Evolutionary conservation across 2,888 invertebrate genomes (phyloP).

Genomic region (Drosophila borborema): DNA sequence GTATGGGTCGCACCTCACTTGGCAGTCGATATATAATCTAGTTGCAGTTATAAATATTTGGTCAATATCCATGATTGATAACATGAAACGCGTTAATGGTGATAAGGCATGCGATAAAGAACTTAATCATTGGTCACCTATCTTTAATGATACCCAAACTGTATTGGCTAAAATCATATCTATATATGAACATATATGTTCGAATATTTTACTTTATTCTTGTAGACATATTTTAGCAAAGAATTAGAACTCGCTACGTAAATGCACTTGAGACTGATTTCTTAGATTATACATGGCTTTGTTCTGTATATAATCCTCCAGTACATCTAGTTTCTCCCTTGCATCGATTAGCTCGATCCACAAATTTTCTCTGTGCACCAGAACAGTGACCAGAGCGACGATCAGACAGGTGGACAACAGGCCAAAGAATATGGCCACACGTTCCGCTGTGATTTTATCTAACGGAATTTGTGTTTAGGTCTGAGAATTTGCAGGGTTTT

Average conservation of each 20-base stretch:
- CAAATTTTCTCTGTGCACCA: conserved; percentile 66
- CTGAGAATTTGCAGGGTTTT: not conserved
- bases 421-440: conserved; percentile 74
- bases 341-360: conserved; percentile 65
- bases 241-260: not conserved
- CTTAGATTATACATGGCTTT: conserved; percentile 11
- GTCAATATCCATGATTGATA: conserved; percentile 50
- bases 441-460: conserved; percentile 63
- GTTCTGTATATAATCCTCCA: conserved; percentile 65
- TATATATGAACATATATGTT: not conserved
- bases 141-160: conserved; percentile 2
- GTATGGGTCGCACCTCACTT: conserved; percentile 67
- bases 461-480: conserved; percentile 8
- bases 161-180: not conserved
- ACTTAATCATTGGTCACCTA: not conserved
- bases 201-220: not conserved
- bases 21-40: conserved; percentile 81
- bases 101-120: conserved; percentile 32
- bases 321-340: conserved; percentile 63
- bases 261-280: conserved; percentile 4
- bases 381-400: conserved; percentile 68
- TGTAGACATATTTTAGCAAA: not conserved
- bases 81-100: conserved; percentile 1
- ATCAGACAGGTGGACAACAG: conserved; percentile 64
- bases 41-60: conserved; percentile 52